A percentile compares a stretch with the other conserved stretches of the same genome.
phyloP scores from a whole-genome alignment of 2,888 invertebrate genomes.

The Coecobrya sp. region DNA sequence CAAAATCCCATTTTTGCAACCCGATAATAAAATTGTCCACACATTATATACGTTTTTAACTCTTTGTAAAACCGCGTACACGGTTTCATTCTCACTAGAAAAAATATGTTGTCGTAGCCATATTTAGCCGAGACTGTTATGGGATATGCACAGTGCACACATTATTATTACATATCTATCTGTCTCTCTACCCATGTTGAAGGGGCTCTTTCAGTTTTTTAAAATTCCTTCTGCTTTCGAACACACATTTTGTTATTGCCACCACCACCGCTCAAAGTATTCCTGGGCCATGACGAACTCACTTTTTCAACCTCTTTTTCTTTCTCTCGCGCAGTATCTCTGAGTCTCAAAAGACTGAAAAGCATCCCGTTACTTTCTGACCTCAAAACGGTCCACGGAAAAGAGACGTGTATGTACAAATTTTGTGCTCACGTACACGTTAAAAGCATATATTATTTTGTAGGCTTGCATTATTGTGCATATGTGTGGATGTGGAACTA shows the following conservation, averaged over 20 bases:
- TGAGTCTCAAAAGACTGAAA: constrained; percentile 78
- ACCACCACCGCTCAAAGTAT: constrained; percentile 58
- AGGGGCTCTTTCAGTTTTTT: not conserved
- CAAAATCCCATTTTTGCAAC: constrained; percentile 42
- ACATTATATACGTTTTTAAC: not conserved
- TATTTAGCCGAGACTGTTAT: constrained; percentile 5
- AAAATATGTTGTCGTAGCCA: constrained; percentile 22
- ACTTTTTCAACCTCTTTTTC: constrained; percentile 82
- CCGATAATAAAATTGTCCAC: constrained; percentile 51
- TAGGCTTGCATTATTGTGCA: not conserved
- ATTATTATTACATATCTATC: too few relatives aligned
- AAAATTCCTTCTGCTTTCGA: not conserved
- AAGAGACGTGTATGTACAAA: constrained; percentile 66
- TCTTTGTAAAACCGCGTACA: constrained; percentile 34
- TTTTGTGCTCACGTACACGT: constrained; percentile 20
- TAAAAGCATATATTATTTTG: not conserved
- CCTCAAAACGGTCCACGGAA: constrained; percentile 85
- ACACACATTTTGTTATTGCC: constrained; percentile 10
- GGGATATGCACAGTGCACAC: constrained; percentile 43
- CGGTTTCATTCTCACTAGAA: constrained; percentile 51
- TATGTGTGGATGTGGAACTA: constrained; percentile 14
- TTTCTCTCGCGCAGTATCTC: constrained; percentile 57
- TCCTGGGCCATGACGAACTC: constrained; percentile 83
- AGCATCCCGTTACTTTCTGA: constrained; percentile 85
- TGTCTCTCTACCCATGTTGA: not conserved